Conservation (phyloP, 2,888 invertebrate genomes). For the Imbricaverruca yamaguchii region DNA sequence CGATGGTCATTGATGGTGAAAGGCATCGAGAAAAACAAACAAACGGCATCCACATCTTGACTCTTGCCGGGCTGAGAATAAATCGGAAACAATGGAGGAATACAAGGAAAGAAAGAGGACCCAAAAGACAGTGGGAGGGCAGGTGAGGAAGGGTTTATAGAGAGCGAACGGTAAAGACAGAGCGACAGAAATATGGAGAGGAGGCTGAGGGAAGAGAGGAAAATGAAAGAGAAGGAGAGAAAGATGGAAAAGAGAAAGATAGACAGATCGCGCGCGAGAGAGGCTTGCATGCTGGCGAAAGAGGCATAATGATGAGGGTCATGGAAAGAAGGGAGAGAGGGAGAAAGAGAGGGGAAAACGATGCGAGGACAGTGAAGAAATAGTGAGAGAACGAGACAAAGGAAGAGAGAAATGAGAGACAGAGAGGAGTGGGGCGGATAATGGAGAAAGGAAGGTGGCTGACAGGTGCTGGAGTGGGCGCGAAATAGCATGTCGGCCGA, state of each 20-base stretch:
- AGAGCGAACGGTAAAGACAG: not conserved
- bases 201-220: not conserved
- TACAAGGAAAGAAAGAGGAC: not conserved
- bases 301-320: too few relatives aligned
- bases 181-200: not conserved
- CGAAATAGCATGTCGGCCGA: not conserved
- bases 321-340: not conserved
- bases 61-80: not conserved
- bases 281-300: too few relatives aligned
- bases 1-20: too few relatives aligned
- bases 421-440: not conserved
- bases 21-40: not conserved
- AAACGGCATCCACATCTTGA: not conserved
- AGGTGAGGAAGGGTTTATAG: not conserved
- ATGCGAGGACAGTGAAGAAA: too few relatives aligned
- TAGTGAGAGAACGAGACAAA: too few relatives aligned
- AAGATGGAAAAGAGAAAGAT: not conserved
- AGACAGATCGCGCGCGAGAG: too few relatives aligned
- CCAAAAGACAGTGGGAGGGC: not conserved
- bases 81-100: not conserved
- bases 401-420: not conserved
- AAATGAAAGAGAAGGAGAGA: not conserved
- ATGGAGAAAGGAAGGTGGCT: not conserved
- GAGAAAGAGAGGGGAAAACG: not conserved
- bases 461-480: not conserved